Evolutionary conservation across 2,113 vertebrate species (phyloP), one percentile per base, ranked within the genome.

Genomic region (Nycticebus coucang): DNA sequence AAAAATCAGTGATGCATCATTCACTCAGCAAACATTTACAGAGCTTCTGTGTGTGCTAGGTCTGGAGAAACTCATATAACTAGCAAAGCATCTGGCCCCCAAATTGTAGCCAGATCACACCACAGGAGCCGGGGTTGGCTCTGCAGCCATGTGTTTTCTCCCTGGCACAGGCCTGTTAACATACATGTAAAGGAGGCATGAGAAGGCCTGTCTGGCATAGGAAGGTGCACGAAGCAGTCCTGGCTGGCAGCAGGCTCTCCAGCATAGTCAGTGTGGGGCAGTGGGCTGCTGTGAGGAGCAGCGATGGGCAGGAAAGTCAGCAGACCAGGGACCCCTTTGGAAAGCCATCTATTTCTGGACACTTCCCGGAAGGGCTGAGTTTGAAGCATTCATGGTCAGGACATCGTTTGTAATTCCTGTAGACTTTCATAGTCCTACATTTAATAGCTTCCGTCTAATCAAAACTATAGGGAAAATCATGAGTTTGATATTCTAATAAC

Each of bases 131-230:
- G 24, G 74, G 45, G 30, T 37, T 17, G 45, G 5, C 66, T 12
- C 89, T 22, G 78, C 2, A 28, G 55, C 79, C n/a, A 8, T 0
- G 2, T 24, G 35, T 69, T 33, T 69, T 33, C 68, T 41, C 53
- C 4, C 72, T 69, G 14, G 30, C n/a, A 1, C 19, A 33, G 41
- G 19, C 83, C 74, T 28, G 5, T 18, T 55, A 59, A 6, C 2
- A 0, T 4, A 18, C 5, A 57, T 30, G n/a, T 18, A 18, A 19
- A 24, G 1, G 1, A 55, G 17, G n/a, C 2, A 8, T 4, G 3
- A 57, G 57, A 50, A 50, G 69, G 24, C 7, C n/a, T 24, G 0
- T 28, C 30, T 89, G 22, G 6, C 19, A 7, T 1, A 2, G 0
- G 1, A 45, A 21, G 57, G 74, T 21, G n/a, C 28, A 1, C 17